Evolutionary conservation across 2,888 invertebrate species (phyloP).

Genomic region (Aleiodes testaceus): DNA sequence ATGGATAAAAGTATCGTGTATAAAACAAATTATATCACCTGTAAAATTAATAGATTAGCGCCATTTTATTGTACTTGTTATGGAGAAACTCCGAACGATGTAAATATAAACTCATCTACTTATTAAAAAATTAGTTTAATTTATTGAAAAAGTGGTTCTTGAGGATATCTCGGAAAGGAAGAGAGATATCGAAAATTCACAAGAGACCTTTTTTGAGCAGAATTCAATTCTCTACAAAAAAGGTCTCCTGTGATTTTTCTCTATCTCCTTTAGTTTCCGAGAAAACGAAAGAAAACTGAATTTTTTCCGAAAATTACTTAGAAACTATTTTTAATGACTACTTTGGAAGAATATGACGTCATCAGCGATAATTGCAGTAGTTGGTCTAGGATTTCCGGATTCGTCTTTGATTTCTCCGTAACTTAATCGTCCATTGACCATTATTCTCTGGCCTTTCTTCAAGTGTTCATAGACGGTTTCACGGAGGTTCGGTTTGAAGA

Average conservation of each 20-base stretch:
- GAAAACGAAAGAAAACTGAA: no score
- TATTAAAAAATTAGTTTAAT: no score
- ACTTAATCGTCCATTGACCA: slow-evolving; percentile 86
- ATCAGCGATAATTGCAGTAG: slow-evolving; percentile 90
- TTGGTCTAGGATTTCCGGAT: slow-evolving; percentile 80
- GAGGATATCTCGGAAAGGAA: neutral
- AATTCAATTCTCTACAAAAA: no score
- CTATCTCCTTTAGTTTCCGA: no score
- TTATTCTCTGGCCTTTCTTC: slow-evolving; percentile 89
- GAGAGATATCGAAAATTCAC: no score
- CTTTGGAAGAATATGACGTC: slow-evolving; percentile 85
- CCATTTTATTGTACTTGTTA: slow-evolving; percentile 71
- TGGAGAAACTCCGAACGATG: slow-evolving; percentile 66
- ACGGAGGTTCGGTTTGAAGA: slow-evolving; percentile 88
- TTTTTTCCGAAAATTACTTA: no score
- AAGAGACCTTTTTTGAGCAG: no score
- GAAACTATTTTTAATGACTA: neutral
- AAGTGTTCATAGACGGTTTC: slow-evolving; percentile 86
- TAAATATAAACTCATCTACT: slow-evolving; percentile 73
- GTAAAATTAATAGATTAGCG: slow-evolving; percentile 70
- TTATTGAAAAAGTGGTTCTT: no score
- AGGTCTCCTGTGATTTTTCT: no score
- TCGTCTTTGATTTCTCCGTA: slow-evolving; percentile 90
- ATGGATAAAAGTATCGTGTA: slow-evolving; percentile 53
- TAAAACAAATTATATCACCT: slow-evolving; percentile 60